A percentile compares a stretch with the other conserved stretches of the same genome.
These are phyloP conservation scores for Mus caroli DNA, from an alignment of 2,797 vertebrate species.

Conservation along the genomic window DNA sequence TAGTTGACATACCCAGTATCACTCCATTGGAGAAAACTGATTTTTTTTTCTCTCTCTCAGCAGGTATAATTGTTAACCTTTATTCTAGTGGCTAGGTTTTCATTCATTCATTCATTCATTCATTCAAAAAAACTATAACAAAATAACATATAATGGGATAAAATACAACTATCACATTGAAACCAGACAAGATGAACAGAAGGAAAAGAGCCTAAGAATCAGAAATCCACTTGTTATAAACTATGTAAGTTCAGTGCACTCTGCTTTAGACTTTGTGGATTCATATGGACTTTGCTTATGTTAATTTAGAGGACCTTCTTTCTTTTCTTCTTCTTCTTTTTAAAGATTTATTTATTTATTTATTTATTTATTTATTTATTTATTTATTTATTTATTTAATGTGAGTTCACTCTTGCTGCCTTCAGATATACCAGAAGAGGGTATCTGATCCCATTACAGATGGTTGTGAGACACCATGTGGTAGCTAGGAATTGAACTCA, in stretches of 20 bases:
- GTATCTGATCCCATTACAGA: no score
- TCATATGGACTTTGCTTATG: background rate
- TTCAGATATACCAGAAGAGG: no score
- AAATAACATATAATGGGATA: background rate
- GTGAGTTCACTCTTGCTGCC: no score
- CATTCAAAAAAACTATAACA: background rate
- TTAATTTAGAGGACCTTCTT: background rate
- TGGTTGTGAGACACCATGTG: no score
- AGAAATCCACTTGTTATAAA: background rate
- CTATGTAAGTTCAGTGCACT: background rate
- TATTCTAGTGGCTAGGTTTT: background rate
- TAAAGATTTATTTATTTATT: no score
- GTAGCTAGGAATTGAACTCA: no score
- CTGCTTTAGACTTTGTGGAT: background rate
- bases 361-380: no score
- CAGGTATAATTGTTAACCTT: background rate
- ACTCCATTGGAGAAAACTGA: background rate
- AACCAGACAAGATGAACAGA: background rate
- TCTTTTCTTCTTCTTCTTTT: no score
- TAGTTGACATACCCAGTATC: no score
- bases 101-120: background rate
- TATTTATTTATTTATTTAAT: no score
- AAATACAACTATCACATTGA: background rate
- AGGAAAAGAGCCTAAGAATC: background rate
- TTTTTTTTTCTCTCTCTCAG: background rate